Evolutionary conservation across 2,113 vertebrate species (phyloP), one percentile per base, ranked within the genome.

Genomic region (Typhlomys cinereus): DNA sequence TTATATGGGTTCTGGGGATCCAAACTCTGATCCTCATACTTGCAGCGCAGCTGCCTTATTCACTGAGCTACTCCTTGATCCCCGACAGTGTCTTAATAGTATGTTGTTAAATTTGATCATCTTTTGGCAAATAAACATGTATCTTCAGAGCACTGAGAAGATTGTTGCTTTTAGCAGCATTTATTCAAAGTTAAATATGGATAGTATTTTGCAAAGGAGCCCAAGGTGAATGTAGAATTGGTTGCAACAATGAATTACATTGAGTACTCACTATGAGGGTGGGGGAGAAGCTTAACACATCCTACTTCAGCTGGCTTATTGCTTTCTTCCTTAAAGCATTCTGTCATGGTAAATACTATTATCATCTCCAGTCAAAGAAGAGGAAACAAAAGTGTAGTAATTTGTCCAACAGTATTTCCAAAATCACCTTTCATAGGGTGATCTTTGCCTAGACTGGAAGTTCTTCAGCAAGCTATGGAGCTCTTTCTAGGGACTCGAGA

Each of bases 101-200:
- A 81, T 75, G 36, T 44, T 88, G 23, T 86, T 90, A 78, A 78
- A 82, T 62, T 59, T 85, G 48, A 73, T 74, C 41, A 85, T 89
- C 50, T 92, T 85, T 85, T 71, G 41, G 31, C 86, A 80, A 85
- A 80, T 52, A 27, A 82, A 74, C 84, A 64, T 23, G 48, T 76
- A 69, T 54, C 64, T 67, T 34, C 8, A 59, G 25, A 74, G 74
- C 85, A 78, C 66, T n/a, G 39, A 86, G 44, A 81, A 82, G 46
- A 17, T 8, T 13, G 71, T 67, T 90, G 1, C 62, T 94, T 64
- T 69, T 17, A 62, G 84, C 20, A 85, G 34, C 39, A 71, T 46
- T 70, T 67, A 71, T 20, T 15, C 23, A 52, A 41, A 36, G 46
- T 64, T 69, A 10, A 62, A 70, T 12, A 20, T 2, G 12, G n/a